Base-by-base conservation (phyloP, 2,797 vertebrate species). In the Microctenopoma steveboyesi region DNA sequence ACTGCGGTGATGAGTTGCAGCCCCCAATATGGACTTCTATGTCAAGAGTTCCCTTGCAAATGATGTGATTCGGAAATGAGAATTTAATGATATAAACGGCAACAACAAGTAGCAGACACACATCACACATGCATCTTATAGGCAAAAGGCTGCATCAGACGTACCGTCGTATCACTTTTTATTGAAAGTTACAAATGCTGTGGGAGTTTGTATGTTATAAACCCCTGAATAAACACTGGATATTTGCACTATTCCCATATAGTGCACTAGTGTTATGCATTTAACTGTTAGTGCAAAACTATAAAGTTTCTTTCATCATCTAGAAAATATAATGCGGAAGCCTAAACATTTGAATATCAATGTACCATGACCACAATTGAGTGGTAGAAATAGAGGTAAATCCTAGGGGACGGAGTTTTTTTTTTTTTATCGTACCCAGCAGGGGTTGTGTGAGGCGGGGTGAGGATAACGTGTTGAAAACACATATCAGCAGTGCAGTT, bases 391-490 rank as follows among this genome's bases (percentile, higher is more conserved):
- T 56, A 11, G 9, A 71, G 15, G 53, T 30, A 42, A 68, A 66
- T 56, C 5, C 18, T 11, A 0, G 0, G 3, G 28, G 53, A 69
- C 63, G 7, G 47, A 55, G 18, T 28, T 18, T 4, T 64, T 22
- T 50, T 18, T 18, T 18, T 18, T 18, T 18, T 18, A 18, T 18
- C 18, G 18, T 18, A 18, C 18, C 18, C 18, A 18, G 18, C 30
- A 7, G 53, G 46, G 46, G n/a, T 53, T 33, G 22, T 35, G n/a
- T 3, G 7, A 47, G 64, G 59, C 58, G 59, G 65, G 66, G 28
- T 27, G 9, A 46, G 76, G 63, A 33, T 85, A 68, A 78, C 81
- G 50, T 45, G 59, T 39, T 45, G 22, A 69, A 74, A 64, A 56
- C 52, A 46, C 27, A 18, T 22, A 67, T 73, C 67, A 49, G 27